Base-by-base conservation (phyloP, 2,888 invertebrate genomes). In the Campopleginae sp. region DNA sequence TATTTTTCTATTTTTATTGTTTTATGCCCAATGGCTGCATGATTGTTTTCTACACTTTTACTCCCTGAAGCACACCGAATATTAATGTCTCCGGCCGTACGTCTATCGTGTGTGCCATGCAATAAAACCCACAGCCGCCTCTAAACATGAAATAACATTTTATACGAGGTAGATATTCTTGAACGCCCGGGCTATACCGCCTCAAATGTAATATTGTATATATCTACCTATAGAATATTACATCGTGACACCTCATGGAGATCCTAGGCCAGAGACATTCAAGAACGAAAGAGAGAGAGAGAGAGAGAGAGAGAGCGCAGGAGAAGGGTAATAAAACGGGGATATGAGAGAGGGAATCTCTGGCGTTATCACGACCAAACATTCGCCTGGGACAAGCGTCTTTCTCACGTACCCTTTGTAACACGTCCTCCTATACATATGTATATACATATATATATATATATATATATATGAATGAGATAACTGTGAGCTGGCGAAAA, bases 321-420 rank as follows among this genome's bases (percentile, higher is more conserved):
- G 65, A 48, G 58, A 54, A 80, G 72, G 70, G 63, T 27, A 75
- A 85, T 85, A 79, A 81, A 78, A 85, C 68, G 74, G 61, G 81
- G 65, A 81, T 81, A 79, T 58, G 75, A 75, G 82, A 63, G 70
- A 27, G 27, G 74, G 71, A 77, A 65, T 44, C 78, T 79, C 65
- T 33, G 44, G 70, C 80, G 70, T 82, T 85, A 85, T 85, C 85
- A 82, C 78, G 82, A 82, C 78, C 79, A 79, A 82, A 82, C 82
- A 82, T 85, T 85, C 82, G 82, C 74, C 19, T 51, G n/a, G 68
- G 61, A 68, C 77, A 63, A 78, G 66, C 80, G 71, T 48, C 65
- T 48, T 58, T 54, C 72, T 46, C 72, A 27, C 58, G 14, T 63
- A 44, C 33, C 31, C 54, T 74, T 66, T 68, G 33, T 76, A 82